Evolutionary conservation across 2,888 invertebrate genomes (phyloP).

Genomic region (Sclerodermus sp.): DNA sequence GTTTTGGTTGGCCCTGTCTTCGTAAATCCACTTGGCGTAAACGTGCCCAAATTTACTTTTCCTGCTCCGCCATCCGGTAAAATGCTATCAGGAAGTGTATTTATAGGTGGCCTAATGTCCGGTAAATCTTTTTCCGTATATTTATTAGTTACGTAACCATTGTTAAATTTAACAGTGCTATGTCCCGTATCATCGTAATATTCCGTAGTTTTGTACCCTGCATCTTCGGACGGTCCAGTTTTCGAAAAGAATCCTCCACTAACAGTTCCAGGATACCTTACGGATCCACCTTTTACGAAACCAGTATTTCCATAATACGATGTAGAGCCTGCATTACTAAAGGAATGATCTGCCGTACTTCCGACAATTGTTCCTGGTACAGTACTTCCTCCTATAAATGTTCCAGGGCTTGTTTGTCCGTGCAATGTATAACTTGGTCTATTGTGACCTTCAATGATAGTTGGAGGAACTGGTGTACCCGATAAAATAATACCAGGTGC

Average conservation of each 20-base stretch:
- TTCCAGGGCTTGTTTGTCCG: slow-evolving; percentile 30
- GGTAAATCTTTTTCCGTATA: slow-evolving; percentile 45
- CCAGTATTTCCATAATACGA: slow-evolving; percentile 6
- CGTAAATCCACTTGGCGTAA: slow-evolving; percentile 43
- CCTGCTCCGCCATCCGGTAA: slow-evolving; percentile 43
- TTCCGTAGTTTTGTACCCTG: slow-evolving; percentile 42
- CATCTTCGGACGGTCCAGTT: slow-evolving; percentile 1
- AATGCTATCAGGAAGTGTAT: slow-evolving; percentile 43
- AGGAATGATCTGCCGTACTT: slow-evolving; percentile 9
- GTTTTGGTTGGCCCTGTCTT: slow-evolving; percentile 52
- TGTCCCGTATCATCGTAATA: slow-evolving; percentile 46
- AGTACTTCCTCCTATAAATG: slow-evolving; percentile 18
- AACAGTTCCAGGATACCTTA: neutral
- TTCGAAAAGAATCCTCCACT: no score
- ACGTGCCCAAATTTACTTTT: slow-evolving; percentile 11
- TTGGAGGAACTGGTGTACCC: slow-evolving; percentile 18
- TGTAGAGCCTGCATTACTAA: slow-evolving; percentile 6
- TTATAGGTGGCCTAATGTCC: slow-evolving; percentile 46
- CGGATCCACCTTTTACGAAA: neutral
- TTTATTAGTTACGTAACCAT: slow-evolving; percentile 41
- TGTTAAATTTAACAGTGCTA: slow-evolving; percentile 44
- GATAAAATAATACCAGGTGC: slow-evolving; percentile 19
- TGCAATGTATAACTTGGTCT: slow-evolving; percentile 21
- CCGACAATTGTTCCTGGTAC: slow-evolving; percentile 18
- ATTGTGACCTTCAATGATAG: slow-evolving; percentile 22